Conservation (phyloP, 1,140 invertebrate species). For the Pollicipes pollicipes region DNA sequence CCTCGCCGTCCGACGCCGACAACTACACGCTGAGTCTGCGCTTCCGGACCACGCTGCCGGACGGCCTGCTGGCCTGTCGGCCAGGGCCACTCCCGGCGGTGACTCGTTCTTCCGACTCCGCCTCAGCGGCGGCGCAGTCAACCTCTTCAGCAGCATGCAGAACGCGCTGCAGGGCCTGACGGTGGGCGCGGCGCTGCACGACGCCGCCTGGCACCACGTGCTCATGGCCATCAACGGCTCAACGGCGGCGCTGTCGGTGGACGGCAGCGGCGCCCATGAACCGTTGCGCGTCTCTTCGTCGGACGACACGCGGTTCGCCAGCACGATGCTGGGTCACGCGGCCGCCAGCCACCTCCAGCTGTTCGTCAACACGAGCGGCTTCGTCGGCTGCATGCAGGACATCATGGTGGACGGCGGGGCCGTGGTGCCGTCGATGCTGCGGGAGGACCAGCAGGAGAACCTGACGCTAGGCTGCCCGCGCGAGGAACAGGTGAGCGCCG, state of each 20-base stretch:
- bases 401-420: slow-evolving; percentile 57
- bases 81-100: slow-evolving; percentile 47
- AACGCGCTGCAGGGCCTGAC: slow-evolving; percentile 77
- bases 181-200: slow-evolving; percentile 59
- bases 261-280: slow-evolving; percentile 31
- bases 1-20: not conserved
- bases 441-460: slow-evolving; percentile 30
- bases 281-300: not conserved
- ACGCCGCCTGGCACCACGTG: slow-evolving; percentile 69
- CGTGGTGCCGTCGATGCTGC: slow-evolving; percentile 8
- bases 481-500: slow-evolving; percentile 25
- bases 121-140: slow-evolving; percentile 56
- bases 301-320: not conserved
- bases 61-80: slow-evolving; percentile 70
- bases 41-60: slow-evolving; percentile 73
- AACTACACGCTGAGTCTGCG: slow-evolving; percentile 67
- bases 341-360: too few relatives aligned
- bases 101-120: slow-evolving; percentile 28
- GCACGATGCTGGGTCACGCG: not conserved
- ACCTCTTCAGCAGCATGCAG: slow-evolving; percentile 62
- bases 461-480: slow-evolving; percentile 48
- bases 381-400: slow-evolving; percentile 82
- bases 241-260: slow-evolving; percentile 60
- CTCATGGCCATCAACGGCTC: slow-evolving; percentile 61
- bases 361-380: slow-evolving; percentile 21